These are phyloP conservation scores for Drosophila bipectinata DNA, from an alignment of 1,140 invertebrate species.

Conservation along the genomic window DNA sequence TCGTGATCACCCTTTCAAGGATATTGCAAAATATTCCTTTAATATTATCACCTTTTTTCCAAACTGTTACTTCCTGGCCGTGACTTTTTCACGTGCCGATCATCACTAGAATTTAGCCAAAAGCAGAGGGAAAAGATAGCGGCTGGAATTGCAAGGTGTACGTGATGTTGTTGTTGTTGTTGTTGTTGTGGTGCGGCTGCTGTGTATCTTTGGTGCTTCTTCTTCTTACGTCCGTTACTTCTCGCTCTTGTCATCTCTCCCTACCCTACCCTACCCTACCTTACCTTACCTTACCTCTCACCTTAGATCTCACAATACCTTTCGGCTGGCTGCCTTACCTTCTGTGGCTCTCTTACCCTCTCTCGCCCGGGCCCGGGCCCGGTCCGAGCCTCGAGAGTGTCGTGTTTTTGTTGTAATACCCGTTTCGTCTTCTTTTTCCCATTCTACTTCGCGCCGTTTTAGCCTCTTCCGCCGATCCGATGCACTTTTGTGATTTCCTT, in stretches of 20 bases:
- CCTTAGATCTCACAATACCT: conserved; percentile 30
- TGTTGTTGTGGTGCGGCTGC: conserved; percentile 41
- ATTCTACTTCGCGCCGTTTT: conserved; percentile 79
- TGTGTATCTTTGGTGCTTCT: conserved; percentile 77
- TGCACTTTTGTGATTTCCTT: conserved; percentile 82
- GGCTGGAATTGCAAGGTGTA: conserved; percentile 81
- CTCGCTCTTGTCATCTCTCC: conserved; percentile 65
- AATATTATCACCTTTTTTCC: too few species aligned
- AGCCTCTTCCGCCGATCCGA: conserved; percentile 69
- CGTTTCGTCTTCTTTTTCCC: conserved; percentile 74
- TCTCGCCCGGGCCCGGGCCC: not conserved
- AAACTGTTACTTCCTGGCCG: conserved; percentile 1
- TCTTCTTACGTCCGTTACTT: conserved; percentile 79
- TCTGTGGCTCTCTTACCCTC: conserved; percentile 5
- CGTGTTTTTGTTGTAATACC: conserved; percentile 71
- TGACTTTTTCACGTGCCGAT: conserved; percentile 28
- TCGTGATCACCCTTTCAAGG: too few species aligned
- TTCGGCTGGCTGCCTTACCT: conserved; percentile 26
- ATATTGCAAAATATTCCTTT: too few species aligned
- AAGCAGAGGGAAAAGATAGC: conserved; percentile 69
- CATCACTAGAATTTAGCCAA: conserved; percentile 15
- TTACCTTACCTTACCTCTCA: conserved; percentile 17
- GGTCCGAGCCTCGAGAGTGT: conserved; percentile 9
- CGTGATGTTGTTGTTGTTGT: conserved; percentile 48
- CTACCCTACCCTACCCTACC: conserved; percentile 17